Evolutionary conservation across 35 echinoderm and acorn worm genomes (phyloP), one percentile per base, ranked within the genome.

Genomic region (Holothuria glaberrima): DNA sequence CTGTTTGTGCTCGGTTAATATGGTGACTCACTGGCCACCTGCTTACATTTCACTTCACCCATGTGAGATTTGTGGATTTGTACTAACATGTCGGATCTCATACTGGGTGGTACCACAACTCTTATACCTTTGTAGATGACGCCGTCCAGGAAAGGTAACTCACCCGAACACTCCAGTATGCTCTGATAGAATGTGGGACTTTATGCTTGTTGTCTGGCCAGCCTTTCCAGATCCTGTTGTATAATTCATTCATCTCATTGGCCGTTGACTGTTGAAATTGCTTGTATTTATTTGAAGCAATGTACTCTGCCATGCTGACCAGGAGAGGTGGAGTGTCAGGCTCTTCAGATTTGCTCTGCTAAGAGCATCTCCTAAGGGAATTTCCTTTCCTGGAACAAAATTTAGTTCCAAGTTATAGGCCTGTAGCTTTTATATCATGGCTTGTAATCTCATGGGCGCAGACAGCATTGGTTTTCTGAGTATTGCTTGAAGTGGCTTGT

Each of bases 361-460:
- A 6, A 92, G 48, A 7, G 91, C 30, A n/a, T 97, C 89, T 67
- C 76, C 89, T 41, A 97, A 58, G 4, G 28, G 29, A 38, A 97
- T 74, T 34, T 94, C 89, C 69, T 45, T 84, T 19, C 86, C 90
- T 56, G 92, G 85, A 24, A 69, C 66, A 36, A 91, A 91, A 10
- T 29, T 12, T 22, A 94, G 92, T 21, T 86, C 29, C 17, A 97
- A 59, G 52, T 97, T 89, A 62, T 97, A 92, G 5, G 83, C 58
- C 38, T 94, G 89, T 10, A 97, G 86, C 62, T 66, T 73, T 25
- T 94, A 21, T 59, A 97, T 57, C 92, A 97, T 97, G 0, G 35
- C 29, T 29, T 94, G 95, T 14, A 97, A 71, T 90, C 94, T 89
- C 94, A 93, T 91, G 13, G 95, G 95, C 10, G 92, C 92, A 17